phyloP scores from a whole-genome alignment of 2,113 vertebrate species.

The Bettongia penicillata region DNA sequence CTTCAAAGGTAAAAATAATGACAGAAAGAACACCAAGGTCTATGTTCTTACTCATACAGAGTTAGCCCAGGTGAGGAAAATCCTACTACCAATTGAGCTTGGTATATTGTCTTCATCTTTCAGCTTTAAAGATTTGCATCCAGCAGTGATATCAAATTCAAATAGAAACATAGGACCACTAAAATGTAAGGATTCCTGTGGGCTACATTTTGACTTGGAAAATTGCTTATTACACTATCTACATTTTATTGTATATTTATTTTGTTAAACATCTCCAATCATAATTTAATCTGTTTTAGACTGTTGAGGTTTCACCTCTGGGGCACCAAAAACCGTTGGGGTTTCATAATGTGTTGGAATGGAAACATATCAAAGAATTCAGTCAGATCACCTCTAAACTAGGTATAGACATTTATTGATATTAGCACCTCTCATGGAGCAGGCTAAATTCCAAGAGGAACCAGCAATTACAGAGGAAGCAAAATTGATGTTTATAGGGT shows the following conservation, averaged over 20 bases:
- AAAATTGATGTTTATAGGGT: too few relatives aligned
- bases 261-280: background rate
- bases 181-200: background rate
- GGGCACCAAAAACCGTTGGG: too few relatives aligned
- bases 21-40: background rate
- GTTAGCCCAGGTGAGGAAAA: background rate
- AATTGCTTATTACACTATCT: background rate
- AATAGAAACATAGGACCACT: background rate
- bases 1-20: background rate
- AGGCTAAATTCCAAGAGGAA: too few relatives aligned
- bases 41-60: background rate
- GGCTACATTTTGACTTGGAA: background rate
- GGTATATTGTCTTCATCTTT: background rate
- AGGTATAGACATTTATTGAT: too few relatives aligned
- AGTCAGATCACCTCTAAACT: too few relatives aligned
- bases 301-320: too few relatives aligned
- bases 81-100: background rate
- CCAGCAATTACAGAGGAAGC: too few relatives aligned
- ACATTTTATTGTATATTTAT: background rate
- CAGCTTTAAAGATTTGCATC: background rate
- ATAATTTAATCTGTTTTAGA: background rate
- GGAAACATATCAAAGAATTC: too few relatives aligned
- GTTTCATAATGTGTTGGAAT: too few relatives aligned
- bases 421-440: too few relatives aligned
- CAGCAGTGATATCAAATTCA: background rate